Evolutionary conservation across 2,888 invertebrate genomes (phyloP).

Genomic region (Sesamia inferens): DNA sequence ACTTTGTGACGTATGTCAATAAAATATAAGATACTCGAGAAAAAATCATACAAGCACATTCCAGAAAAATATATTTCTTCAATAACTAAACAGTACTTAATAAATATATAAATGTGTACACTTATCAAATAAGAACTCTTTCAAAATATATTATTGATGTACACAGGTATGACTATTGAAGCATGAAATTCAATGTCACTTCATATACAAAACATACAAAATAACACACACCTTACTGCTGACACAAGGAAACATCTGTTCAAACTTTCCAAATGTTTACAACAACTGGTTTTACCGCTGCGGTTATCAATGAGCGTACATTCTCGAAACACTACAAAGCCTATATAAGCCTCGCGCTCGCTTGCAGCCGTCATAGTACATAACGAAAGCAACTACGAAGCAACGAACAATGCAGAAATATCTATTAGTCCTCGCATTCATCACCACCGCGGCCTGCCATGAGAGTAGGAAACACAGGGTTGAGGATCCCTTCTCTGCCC

Average conservation of each 20-base stretch:
- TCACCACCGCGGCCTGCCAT: conserved; percentile 71
- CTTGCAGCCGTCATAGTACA: conserved; percentile 72
- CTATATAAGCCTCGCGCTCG: conserved; percentile 81
- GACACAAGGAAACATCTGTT: conserved; percentile 40
- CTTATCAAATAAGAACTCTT: not conserved
- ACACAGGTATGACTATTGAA: not conserved
- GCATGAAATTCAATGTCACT: conserved; percentile 36
- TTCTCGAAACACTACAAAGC: conserved; percentile 84
- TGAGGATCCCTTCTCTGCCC: conserved; percentile 80
- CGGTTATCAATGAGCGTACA: conserved; percentile 82
- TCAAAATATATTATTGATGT: conserved; percentile 2
- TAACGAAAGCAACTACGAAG: conserved; percentile 75
- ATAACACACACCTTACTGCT: conserved; percentile 12
- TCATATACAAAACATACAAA: not conserved
- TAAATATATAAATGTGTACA: conserved; percentile 5
- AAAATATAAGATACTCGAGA: conserved; percentile 5
- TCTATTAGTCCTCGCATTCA: conserved; percentile 73
- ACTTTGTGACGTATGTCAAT: conserved; percentile 12
- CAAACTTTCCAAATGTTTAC: conserved; percentile 78
- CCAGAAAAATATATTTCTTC: conserved; percentile 12
- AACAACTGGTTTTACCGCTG: conserved; percentile 79
- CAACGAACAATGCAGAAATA: conserved; percentile 78
- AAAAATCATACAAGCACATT: not conserved
- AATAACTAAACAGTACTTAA: not conserved
- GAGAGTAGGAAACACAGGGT: conserved; percentile 71